Base-by-base conservation (phyloP, 2,113 vertebrate species). In the Bucco capensis region DNA sequence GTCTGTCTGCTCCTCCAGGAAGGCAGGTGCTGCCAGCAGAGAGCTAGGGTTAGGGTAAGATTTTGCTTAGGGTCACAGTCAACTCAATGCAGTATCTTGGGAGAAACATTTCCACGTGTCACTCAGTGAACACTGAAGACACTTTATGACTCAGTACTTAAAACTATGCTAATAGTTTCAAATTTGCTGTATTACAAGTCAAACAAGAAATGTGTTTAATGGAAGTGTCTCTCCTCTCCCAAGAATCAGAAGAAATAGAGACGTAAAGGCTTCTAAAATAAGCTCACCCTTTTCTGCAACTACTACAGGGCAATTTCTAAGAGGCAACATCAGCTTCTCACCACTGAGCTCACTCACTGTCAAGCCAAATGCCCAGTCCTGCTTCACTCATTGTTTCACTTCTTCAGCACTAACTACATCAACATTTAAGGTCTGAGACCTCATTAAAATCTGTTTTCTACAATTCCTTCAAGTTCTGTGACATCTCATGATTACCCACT, bases 381-480 rank as follows among this genome's bases (percentile, higher is more conserved):
- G 37, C 49, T 65, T 90, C 38, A 67, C 12, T 44, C 65, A 87
- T 22, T 46, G 44, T 23, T 89, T 90, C 74, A 74, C 50, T 91
- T 64, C 73, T 94, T 42, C 51, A 64, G 50, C n/a, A 19, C 50
- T 49, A 62, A 64, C 27, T 46, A 27, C 37, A 58, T 18, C 19
- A n/a, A 64, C 60, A 42, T 51, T 89, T 66, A 75, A 31, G 35
- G 60, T 65, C 70, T 77, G 76, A 84, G 90, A 75, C 28, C 51
- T 62, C 35, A 83, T 80, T 51, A 3, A 9, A 25, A 65, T 83
- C 37, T 81, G 65, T 90, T 95, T 93, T 91, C 72, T 90, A 96
- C 89, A 87, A 95, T 81, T 84, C 92, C 58, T 84, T 70, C 77
- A 53, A n/a, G 94, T 81, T 90, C 78, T 81, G 73, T 91, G 95